phyloP scores from a whole-genome alignment of 2,797 vertebrate species.

The Tolypeutes matacus region DNA sequence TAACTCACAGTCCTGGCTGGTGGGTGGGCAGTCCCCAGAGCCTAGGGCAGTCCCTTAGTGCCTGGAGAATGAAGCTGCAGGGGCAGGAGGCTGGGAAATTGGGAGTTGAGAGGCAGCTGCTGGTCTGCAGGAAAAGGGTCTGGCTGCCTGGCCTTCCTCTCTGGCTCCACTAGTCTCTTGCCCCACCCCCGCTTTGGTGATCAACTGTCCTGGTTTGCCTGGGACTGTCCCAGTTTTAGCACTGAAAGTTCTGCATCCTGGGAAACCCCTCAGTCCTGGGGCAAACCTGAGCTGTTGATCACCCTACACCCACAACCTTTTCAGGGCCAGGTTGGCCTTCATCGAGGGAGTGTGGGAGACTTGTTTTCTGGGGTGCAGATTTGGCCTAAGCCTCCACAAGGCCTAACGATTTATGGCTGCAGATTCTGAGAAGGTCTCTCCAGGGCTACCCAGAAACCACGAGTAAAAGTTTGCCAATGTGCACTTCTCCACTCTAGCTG shows the following conservation, averaged over 20 bases:
- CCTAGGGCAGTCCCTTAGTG: neutral
- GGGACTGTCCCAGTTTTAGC: neutral
- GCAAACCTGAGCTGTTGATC: neutral
- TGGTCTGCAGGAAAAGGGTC: neutral
- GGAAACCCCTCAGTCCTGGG: neutral
- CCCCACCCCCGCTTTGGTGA: neutral
- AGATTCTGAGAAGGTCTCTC: conserved; percentile 42
- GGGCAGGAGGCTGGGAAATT: neutral
- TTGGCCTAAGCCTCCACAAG: neutral
- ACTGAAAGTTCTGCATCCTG: neutral
- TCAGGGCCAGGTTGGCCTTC: neutral
- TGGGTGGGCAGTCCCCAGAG: neutral
- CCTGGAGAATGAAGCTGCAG: neutral
- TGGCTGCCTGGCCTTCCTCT: conserved; percentile 22
- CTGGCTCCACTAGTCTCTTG: neutral
- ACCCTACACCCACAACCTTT: neutral
- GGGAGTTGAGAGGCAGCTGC: neutral
- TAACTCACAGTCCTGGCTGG: neutral
- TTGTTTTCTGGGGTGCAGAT: conserved; percentile 28
- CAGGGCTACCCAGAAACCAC: conserved; percentile 47
- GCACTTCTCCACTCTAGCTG: conserved; percentile 20
- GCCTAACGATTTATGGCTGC: neutral
- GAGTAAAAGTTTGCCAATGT: conserved; percentile 16
- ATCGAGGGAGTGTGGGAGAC: neutral
- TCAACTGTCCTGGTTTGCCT: neutral